Evolutionary conservation across 2,888 invertebrate species (phyloP), one percentile per base, ranked within the genome.

Genomic region (Amphimallon solstitiale): DNA sequence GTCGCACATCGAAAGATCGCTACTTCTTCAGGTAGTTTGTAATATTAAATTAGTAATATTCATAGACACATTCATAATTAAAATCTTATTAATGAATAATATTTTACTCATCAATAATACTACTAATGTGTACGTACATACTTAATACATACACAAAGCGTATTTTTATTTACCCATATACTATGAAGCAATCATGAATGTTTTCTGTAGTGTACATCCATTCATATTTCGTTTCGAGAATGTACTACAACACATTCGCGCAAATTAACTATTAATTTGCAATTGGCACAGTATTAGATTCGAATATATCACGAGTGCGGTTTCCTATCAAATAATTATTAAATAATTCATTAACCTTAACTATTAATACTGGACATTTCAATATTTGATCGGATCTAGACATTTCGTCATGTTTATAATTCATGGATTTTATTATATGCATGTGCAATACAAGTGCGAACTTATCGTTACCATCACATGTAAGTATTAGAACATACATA

Each of bases 261-360:
- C 45, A 40, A 65, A 65, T 65, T 65, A 65, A 65, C 65, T 60
- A 65, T 65, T 61, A 65, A 65, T 65, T 65, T 60, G 60, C 51
- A 65, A 65, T 65, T 65, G 65, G 65, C 65, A 61, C 61, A 56
- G 46, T 35, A 56, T 56, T 46, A 65, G 51, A 65, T 61, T 48
- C 52, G 51, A 65, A 61, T 52, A 60, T 43, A 60, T 60, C 43
- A 40, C 65, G 35, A 38, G 46, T 43, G 45, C 29, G 45, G 43
- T 45, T 46, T 54, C 17, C 40, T 59, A 61, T 65, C 60, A 65
- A 65, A 65, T 60, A 61, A 51, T 65, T 49, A 65, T 60, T 43
- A 60, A 52, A 61, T 65, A 65, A 65, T 65, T 61, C 49, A 64
- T 59, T 49, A n/a, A 51, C 60, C 43, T 65, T 61, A 65, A 65